Conservation (phyloP, 2,797 vertebrate species). For the Chaetophractus vellerosus region DNA sequence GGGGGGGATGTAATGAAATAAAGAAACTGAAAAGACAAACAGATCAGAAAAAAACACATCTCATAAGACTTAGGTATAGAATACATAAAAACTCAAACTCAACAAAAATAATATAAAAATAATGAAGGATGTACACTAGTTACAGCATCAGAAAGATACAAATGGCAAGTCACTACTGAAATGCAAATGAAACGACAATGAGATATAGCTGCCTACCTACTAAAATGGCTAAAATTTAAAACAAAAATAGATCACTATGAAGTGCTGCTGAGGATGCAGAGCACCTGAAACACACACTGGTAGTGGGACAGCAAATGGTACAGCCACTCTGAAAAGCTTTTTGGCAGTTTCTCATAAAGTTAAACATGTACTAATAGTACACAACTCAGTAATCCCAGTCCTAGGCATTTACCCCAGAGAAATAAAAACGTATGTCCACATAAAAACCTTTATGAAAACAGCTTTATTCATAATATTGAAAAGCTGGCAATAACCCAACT, state of each 20-base stretch:
- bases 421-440: background rate
- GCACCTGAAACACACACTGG: background rate
- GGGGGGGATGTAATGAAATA: too few species aligned
- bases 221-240: background rate
- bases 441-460: background rate
- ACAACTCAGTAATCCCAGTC: background rate
- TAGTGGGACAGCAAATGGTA: background rate
- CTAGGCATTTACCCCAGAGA: constrained; percentile 15
- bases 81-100: background rate
- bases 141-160: background rate
- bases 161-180: background rate
- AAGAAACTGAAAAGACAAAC: background rate
- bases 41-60: background rate
- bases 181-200: background rate
- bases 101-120: background rate
- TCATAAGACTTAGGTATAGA: background rate
- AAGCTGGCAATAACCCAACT: background rate
- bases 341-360: background rate
- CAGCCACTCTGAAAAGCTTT: background rate
- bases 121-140: background rate
- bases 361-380: background rate
- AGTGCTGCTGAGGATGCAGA: background rate
- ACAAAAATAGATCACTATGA: constrained; percentile 9
- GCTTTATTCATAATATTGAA: background rate
- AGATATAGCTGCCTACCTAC: background rate